A percentile compares a stretch with the other conserved stretches of the same genome.
These are phyloP conservation scores for Apamea crenata DNA, from an alignment of 2,888 invertebrate species.

Conservation along the genomic window DNA sequence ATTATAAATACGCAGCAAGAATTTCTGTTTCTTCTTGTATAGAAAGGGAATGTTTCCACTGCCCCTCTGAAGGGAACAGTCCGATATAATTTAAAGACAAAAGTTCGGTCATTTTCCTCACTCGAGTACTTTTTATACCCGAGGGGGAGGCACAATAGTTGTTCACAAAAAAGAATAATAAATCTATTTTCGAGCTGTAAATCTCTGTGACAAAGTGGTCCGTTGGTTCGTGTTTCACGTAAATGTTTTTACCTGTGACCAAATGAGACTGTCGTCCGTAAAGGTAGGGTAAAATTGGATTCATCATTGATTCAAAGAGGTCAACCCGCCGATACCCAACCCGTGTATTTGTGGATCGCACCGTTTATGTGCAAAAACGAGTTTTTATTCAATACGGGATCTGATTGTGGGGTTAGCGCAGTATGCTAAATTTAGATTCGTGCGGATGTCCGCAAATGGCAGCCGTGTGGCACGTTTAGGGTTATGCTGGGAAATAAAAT, in stretches of 20 bases:
- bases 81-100: slow-evolving; percentile 69
- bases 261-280: slow-evolving; percentile 75
- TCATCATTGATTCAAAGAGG: slow-evolving; percentile 86
- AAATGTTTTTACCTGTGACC: slow-evolving; percentile 79
- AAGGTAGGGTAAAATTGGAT: slow-evolving; percentile 80
- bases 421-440: slow-evolving; percentile 61
- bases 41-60: slow-evolving; percentile 28
- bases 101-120: slow-evolving; percentile 68
- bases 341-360: slow-evolving; percentile 71
- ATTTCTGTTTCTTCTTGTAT: slow-evolving; percentile 39
- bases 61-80: slow-evolving; percentile 45
- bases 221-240: slow-evolving; percentile 74
- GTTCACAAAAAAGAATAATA: slow-evolving; percentile 69
- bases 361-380: slow-evolving; percentile 72
- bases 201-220: slow-evolving; percentile 73
- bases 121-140: slow-evolving; percentile 65
- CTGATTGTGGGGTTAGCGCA: slow-evolving; percentile 61
- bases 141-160: slow-evolving; percentile 64
- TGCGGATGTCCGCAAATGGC: slow-evolving; percentile 53
- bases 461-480: slow-evolving; percentile 49
- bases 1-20: slow-evolving; percentile 25
- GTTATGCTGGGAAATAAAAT: slow-evolving; percentile 55
- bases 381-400: slow-evolving; percentile 67
- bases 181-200: slow-evolving; percentile 70
- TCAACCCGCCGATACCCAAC: slow-evolving; percentile 76